Base-by-base conservation (phyloP, 1,140 invertebrate species). In the Aphaenogaster floridana region DNA sequence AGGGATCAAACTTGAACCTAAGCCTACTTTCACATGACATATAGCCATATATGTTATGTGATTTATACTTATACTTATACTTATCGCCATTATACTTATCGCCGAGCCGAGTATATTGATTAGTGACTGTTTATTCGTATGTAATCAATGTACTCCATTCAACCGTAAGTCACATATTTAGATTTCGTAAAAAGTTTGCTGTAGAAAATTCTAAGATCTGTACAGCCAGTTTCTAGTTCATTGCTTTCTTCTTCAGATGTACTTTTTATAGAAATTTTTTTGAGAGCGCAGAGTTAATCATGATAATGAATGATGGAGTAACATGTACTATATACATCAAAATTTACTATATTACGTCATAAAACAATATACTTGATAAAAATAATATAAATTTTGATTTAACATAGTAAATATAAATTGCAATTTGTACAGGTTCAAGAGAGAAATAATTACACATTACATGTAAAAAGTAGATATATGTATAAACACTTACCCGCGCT, bases 401-500 rank as follows among this genome's bases (percentile, higher is more conserved):
- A 34, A 42, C 15, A 21, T 8, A 21, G 6, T 48, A 64, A 63
- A 21, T 48, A 6, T 52, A 76, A 9, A n/a, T 39, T 42, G 21
- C 15, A 36, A 78, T 8, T 59, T 28, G n/a, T 17, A 39, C 11
- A 48, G 2, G 48, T 59, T 77, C 15, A 61, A 71, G 9, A 15
- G 0, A 54, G 7, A 71, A 57, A 28, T 45, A 17, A 45, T 80
- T 2, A 42, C 17, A 28, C 2, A 36, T 21, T 13, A n/a, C 11
- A 34, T 39, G 0, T 13, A 28, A 42, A 42, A 17, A 71, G 8
- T 34, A 72, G 7, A 74, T 42, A 80, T 59, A 45, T 3, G 5
- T 54, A 80, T 17, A 76, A 86, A 72, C 69, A 96, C 97, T 97
- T 95, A 97, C 97, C 96, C 97, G 96, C 57, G 97, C 95, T 95